A percentile compares a stretch with the other conserved stretches of the same genome.
Evolutionary conservation across 1,140 invertebrate species (phyloP).

Genomic region (Andricus grossulariae): DNA sequence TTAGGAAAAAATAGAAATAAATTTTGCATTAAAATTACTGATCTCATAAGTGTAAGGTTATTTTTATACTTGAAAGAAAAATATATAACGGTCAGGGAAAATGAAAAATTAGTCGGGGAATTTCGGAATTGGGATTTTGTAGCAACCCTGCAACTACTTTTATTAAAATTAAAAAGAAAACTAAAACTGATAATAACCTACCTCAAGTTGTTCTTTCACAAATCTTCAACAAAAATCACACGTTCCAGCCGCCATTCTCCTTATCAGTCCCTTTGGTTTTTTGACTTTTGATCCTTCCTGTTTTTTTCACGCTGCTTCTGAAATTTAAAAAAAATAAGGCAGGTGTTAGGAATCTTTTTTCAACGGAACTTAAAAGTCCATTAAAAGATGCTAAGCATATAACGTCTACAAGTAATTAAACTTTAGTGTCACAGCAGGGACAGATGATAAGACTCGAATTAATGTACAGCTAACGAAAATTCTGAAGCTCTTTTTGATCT

Average conservation of each 20-base stretch:
- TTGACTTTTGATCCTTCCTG: not conserved
- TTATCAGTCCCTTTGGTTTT: conserved; percentile 3
- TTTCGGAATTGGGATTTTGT: too few species aligned
- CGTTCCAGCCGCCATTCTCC: conserved; percentile 64
- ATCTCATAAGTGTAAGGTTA: too few species aligned
- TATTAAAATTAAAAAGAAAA: too few species aligned
- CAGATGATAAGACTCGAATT: conserved; percentile 1
- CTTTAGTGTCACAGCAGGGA: not conserved
- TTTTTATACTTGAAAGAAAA: too few species aligned
- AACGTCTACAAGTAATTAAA: not conserved
- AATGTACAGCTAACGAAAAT: not conserved
- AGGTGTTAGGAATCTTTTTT: conserved; percentile 5
- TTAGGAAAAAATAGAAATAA: too few species aligned
- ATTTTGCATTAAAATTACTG: too few species aligned
- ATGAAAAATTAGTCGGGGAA: too few species aligned
- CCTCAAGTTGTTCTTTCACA: conserved; percentile 43
- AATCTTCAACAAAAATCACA: conserved; percentile 58
- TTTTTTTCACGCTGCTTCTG: conserved; percentile 7
- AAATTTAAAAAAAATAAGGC: conserved; percentile 32
- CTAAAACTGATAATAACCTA: conserved; percentile 31
- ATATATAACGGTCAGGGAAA: too few species aligned
- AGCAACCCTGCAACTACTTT: not conserved
- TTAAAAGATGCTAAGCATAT: not conserved
- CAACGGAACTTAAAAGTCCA: not conserved
- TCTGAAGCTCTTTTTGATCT: not conserved